Percentiles rank a stretch among this genome's conserved stretches.
Evolutionary conservation across 2,113 vertebrate species (phyloP).

Genomic region (Gnathonemus echidnorhynchus): DNA sequence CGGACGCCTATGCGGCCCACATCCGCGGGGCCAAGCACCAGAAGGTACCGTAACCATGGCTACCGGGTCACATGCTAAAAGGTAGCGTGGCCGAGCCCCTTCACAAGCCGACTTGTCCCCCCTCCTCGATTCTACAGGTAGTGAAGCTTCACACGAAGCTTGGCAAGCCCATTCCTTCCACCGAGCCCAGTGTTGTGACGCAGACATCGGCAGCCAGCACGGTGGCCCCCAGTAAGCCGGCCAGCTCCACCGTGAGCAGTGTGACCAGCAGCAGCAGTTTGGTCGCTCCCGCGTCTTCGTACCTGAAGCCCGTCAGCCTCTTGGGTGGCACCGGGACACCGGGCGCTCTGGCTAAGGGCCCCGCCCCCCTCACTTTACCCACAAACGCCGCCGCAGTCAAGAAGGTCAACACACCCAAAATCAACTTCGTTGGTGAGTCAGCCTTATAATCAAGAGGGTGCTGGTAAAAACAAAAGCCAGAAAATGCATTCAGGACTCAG

Average conservation of each 20-base stretch:
- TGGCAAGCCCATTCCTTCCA: constrained; percentile 96
- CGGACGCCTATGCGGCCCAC: constrained; percentile 93
- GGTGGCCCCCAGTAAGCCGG: constrained; percentile 71
- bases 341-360: constrained; percentile 50
- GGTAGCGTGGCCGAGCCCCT: not conserved
- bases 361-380: constrained; percentile 31
- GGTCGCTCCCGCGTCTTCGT: constrained; percentile 49
- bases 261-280: constrained; percentile 66
- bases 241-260: constrained; percentile 66
- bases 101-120: not conserved
- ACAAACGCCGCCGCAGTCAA: constrained; percentile 67
- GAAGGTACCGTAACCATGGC: constrained; percentile 63
- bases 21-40: constrained; percentile 97
- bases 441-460: not conserved
- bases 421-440: constrained; percentile 92
- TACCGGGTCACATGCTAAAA: not conserved
- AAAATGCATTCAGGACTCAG: not conserved
- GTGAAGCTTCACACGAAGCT: constrained; percentile 98
- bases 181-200: constrained; percentile 88
- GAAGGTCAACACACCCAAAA: constrained; percentile 91
- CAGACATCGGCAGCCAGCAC: constrained; percentile 76
- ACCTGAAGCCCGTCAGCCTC: constrained; percentile 61
- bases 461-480: not conserved
- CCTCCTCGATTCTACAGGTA: constrained; percentile 59
- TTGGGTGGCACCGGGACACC: constrained; percentile 60